Base-by-base conservation (phyloP, 1,140 invertebrate genomes). In the Papilio glaucus region DNA sequence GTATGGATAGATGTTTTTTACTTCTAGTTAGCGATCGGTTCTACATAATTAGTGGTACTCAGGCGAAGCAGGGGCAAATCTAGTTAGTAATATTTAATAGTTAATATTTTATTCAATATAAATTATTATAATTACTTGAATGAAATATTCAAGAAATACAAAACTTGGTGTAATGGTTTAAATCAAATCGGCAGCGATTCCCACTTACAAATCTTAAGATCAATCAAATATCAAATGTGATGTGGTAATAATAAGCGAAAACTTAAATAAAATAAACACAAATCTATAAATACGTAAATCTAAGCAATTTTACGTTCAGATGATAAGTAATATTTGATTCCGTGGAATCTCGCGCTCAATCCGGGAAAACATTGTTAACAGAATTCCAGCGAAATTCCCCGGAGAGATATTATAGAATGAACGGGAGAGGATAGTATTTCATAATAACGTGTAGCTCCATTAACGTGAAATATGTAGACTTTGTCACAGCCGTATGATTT, bases 381-480 rank as follows among this genome's bases (percentile, higher is more conserved):
- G 67, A 69, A 69, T 69, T 69, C 67, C 67, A 53, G n/a, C 3
- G 13, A 10, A 69, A 69, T 42, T 49, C 67, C 41, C 67, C 13
- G 29, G 67, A 69, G 67, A 69, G 67, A 18, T 69, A 69, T 69
- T 69, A 69, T 18, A 53, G 67, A 68, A 68, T 12, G 65, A 69
- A 53, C 67, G n/a, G 67, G 67, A 26, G 26, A 69, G 45, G 6
- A 42, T 69, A 49, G 41, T 53, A 69, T 69, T 69, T 69, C 42
- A 69, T 69, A 69, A 53, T 33, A 69, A 69, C 67, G 29, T 69
- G 67, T 53, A 33, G 67, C 67, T 69, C 26, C 29, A 53, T 69
- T 53, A 69, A 69, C 26, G 26, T 69, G 42, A 69, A 69, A 69
- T 69, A 53, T 69, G 65, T 4, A 69, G 67, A 69, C 67, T 69